Percentiles rank a stretch among this genome's conserved stretches.
These are phyloP conservation scores for Ephydatia muelleri DNA, from an alignment of 37 sponge, comb jelly and placozoan species.

Conservation along the genomic window DNA sequence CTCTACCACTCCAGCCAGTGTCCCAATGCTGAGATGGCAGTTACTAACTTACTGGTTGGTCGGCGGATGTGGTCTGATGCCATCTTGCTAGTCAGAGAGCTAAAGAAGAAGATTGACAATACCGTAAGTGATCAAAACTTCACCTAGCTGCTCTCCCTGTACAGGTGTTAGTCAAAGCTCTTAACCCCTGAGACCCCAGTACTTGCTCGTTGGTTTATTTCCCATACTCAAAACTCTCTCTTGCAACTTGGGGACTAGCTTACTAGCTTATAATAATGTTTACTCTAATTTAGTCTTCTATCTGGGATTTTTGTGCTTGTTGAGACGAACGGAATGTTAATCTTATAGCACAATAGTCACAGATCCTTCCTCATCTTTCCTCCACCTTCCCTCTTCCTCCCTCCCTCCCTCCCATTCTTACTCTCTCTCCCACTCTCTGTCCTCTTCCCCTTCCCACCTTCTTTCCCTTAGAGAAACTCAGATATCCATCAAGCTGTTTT, in stretches of 20 bases:
- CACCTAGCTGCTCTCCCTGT: neutral
- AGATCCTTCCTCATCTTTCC: neutral
- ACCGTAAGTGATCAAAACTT: neutral
- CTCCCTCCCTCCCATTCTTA: neutral
- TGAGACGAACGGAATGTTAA: no score
- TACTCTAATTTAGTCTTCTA: neutral
- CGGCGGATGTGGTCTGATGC: constrained; percentile 66
- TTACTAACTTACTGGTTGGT: constrained; percentile 42
- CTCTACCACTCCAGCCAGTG: constrained; percentile 23
- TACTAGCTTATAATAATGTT: neutral
- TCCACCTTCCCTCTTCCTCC: neutral
- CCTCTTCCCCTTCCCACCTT: neutral
- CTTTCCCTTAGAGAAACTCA: neutral
- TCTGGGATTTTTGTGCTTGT: neutral
- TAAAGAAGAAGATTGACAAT: constrained; percentile 10
- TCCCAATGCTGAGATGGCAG: constrained; percentile 24
- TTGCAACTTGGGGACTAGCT: no score
- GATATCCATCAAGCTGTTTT: neutral
- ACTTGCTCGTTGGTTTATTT: no score
- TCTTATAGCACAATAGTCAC: neutral
- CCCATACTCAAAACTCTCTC: no score
- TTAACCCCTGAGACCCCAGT: no score
- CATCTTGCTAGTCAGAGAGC: constrained; percentile 14
- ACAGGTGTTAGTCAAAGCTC: neutral
- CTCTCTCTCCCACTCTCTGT: neutral